A percentile compares a stretch with the other conserved stretches of the same genome.
These are phyloP conservation scores for Drepana arcuata DNA, from an alignment of 1,140 invertebrate species.

Conservation along the genomic window DNA sequence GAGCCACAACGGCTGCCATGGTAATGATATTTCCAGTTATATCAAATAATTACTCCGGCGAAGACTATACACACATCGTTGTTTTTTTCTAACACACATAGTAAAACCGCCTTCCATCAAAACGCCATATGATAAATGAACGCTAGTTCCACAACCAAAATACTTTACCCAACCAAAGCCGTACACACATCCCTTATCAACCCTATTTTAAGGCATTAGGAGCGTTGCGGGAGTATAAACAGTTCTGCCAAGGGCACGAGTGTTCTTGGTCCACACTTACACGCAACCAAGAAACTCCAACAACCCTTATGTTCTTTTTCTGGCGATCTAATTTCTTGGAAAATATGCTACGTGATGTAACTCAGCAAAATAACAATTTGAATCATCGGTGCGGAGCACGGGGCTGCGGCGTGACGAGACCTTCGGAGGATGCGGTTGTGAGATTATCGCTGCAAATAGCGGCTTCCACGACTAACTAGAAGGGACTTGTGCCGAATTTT, in stretches of 20 bases:
- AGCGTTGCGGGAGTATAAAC: background rate
- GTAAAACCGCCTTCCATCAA: slow-evolving; percentile 12
- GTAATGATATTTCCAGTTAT: no score
- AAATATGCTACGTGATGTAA: slow-evolving; percentile 45
- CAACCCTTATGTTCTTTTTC: slow-evolving; percentile 23
- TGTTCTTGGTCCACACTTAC: slow-evolving; percentile 15
- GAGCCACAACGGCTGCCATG: no score
- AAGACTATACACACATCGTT: no score
- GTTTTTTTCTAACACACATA: no score
- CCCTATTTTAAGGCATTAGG: background rate
- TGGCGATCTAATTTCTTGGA: slow-evolving; percentile 42
- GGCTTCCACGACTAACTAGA: no score
- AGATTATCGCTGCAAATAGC: no score
- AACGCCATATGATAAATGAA: slow-evolving; percentile 24
- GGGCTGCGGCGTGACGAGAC: slow-evolving; percentile 12
- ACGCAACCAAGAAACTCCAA: slow-evolving; percentile 12
- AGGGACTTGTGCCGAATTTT: no score
- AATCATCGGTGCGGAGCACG: slow-evolving; percentile 28
- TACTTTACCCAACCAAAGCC: background rate
- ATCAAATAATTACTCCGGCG: no score
- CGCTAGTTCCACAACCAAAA: slow-evolving; percentile 7
- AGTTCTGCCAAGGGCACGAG: background rate
- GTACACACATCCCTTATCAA: background rate
- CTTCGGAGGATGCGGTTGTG: no score
- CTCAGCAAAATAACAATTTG: slow-evolving; percentile 40